Evolutionary conservation across 2,113 vertebrate species (phyloP).

Genomic region (Bungarus multicinctus): DNA sequence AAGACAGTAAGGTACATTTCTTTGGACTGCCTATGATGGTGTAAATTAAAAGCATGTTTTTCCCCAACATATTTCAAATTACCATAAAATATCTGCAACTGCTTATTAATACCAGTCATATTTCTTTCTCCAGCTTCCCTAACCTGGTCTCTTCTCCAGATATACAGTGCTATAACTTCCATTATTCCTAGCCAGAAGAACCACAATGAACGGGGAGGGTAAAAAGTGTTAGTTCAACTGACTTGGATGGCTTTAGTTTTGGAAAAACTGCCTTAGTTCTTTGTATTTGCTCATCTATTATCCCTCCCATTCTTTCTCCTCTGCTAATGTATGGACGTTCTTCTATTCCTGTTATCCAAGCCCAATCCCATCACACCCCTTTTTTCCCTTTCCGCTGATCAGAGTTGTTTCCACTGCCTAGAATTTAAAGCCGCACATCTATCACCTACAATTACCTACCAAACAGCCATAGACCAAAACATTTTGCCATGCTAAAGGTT

Average conservation of each 20-base stretch:
- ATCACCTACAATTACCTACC: not conserved
- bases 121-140: not conserved
- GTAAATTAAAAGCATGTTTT: not conserved
- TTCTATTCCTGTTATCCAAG: not conserved
- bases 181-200: not conserved
- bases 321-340: not conserved
- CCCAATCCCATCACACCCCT: not conserved
- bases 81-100: not conserved
- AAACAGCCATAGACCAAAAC: not conserved
- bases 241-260: not conserved
- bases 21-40: not conserved
- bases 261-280: not conserved
- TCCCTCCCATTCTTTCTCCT: not conserved
- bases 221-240: not conserved
- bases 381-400: not conserved
- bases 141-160: not conserved
- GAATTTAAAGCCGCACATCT: not conserved
- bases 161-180: not conserved
- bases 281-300: not conserved
- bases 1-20: not conserved
- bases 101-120: not conserved
- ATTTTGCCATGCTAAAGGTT: not conserved
- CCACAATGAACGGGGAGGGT: not conserved
- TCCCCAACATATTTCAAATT: not conserved
- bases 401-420: rapidly evolving